phyloP scores from a whole-genome alignment of 2,888 invertebrate genomes.

The Microctonus aethiopoides region DNA sequence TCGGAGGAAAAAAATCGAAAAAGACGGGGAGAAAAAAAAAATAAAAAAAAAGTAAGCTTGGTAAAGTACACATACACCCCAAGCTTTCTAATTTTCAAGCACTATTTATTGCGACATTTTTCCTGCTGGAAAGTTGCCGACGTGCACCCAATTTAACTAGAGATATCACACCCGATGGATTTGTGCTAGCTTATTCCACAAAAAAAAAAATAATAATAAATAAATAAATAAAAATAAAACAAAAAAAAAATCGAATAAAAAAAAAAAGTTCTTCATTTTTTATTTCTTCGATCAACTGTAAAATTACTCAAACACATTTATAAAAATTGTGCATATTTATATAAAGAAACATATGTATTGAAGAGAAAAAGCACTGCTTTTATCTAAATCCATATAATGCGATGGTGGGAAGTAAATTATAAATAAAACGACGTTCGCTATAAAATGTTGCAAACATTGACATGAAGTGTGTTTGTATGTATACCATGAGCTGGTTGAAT shows the following conservation, averaged over 20 bases:
- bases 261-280: too few species aligned
- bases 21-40: constrained; percentile 3
- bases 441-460: neutral
- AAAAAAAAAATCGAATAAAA: too few species aligned
- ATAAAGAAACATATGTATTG: neutral
- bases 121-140: constrained; percentile 16
- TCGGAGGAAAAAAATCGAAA: constrained; percentile 6
- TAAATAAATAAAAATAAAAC: neutral
- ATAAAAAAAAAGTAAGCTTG: neutral
- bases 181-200: neutral
- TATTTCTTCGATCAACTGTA: too few species aligned
- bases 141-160: constrained; percentile 22
- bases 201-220: neutral
- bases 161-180: constrained; percentile 9
- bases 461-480: neutral
- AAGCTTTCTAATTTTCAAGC: constrained; percentile 20
- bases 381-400: neutral
- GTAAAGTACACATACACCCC: neutral
- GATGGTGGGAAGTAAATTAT: neutral
- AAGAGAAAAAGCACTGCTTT: neutral
- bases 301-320: too few species aligned
- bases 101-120: constrained; percentile 25
- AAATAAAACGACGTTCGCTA: neutral
- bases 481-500: neutral
- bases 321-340: too few species aligned